Percentiles rank a stretch among this genome's conserved stretches.
Evolutionary conservation across 2,888 invertebrate species (phyloP).

Genomic region (Coelopa pilipes): DNA sequence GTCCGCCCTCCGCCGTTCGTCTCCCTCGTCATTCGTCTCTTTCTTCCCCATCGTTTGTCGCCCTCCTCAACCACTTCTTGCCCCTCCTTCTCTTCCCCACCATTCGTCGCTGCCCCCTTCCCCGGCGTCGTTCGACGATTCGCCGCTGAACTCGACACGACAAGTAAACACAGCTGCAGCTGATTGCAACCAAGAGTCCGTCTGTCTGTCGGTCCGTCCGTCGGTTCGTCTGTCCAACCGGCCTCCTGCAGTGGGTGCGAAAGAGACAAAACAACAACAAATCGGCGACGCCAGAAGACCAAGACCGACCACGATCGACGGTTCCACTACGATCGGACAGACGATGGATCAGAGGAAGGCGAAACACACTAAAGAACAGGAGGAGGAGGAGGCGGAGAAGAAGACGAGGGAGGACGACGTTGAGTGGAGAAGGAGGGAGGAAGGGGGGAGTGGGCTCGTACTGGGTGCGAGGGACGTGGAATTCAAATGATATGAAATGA

Average conservation of each 20-base stretch:
- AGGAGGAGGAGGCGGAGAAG: background rate
- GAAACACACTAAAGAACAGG: too few species aligned
- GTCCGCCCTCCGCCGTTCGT: too few species aligned
- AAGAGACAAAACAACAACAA: slow-evolving; percentile 61
- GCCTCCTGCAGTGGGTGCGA: slow-evolving; percentile 40
- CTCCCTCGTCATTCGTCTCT: background rate
- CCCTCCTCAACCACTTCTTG: too few species aligned
- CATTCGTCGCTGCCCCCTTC: background rate
- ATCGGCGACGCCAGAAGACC: slow-evolving; percentile 36
- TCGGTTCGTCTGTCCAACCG: background rate
- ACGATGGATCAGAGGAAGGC: too few species aligned
- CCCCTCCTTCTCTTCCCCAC: background rate
- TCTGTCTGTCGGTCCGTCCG: too few species aligned
- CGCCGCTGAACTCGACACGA: slow-evolving; percentile 13
- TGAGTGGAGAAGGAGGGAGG: background rate
- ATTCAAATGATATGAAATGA: slow-evolving; percentile 54
- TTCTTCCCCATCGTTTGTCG: too few species aligned
- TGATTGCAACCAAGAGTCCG: slow-evolving; percentile 42
- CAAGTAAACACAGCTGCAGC: slow-evolving; percentile 53
- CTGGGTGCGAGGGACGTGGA: background rate
- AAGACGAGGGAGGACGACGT: background rate
- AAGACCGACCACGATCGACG: too few species aligned
- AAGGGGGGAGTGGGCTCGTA: too few species aligned
- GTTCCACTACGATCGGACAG: too few species aligned
- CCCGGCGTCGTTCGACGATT: too few species aligned